Base-by-base conservation (phyloP, 1,140 invertebrate species). In the Periplaneta americana region DNA sequence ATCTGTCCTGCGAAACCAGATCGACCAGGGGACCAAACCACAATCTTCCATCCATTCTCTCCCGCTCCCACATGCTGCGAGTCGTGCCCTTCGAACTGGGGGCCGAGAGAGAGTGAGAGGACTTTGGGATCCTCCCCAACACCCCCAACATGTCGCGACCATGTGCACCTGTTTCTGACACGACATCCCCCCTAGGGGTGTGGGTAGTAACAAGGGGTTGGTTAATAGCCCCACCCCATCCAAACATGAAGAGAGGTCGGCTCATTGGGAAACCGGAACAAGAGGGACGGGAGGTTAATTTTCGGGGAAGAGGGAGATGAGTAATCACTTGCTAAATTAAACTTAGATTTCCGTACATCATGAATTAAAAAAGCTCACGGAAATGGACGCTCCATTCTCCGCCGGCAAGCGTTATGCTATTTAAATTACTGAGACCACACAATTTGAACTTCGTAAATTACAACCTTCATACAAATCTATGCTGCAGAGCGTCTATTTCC, bases 91-190 rank as follows among this genome's bases (percentile, higher is more conserved):
- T 66, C 48, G 28, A 66, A 66, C 48, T 66, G 22, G 48, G 22
- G 1, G 48, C 28, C 22, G n/a, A 28, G 48, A 28, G 48, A 66
- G n/a, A 66, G n/a, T 9, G 48, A 28, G 48, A 66, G n/a, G 28
- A 66, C 15, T 66, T 5, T 66, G 28, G 48, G 48, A 28, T 28
- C 48, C 48, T 28, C 22, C 48, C n/a, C 28, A 66, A 66, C 48
- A n/a, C 48, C 48, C 37, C 48, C 48, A 66, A 66, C 48, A 33
- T 33, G 75, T 77, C 75, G 75, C 35, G 32, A 36, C 31, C 75
- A 77, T 34, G 75, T 77, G 15, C 75, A 77, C 75, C 33, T 77
- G 75, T 77, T 34, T 77, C 75, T 77, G 75, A 77, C 75, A 77
- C 75, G 33, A 77, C n/a, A 77, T 34, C 9, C 31, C 75, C 75